phyloP scores from a whole-genome alignment of 2,113 vertebrate genomes.

The Calyptommatus sinebrachiatus region DNA sequence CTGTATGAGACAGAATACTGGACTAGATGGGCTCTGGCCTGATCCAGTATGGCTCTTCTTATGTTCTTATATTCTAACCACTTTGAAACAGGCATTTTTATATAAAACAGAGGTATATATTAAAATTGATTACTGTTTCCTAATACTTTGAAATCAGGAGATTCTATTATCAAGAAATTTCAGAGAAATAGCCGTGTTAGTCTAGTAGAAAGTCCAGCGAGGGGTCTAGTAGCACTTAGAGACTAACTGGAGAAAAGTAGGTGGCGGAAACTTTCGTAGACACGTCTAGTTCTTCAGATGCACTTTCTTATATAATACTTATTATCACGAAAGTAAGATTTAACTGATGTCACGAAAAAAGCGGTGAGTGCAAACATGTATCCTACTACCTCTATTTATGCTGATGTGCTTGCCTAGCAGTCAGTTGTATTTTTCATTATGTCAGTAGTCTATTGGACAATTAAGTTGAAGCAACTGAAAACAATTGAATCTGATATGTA shows the following conservation, averaged over 20 bases:
- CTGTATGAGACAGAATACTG: too few relatives aligned
- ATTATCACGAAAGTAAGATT: slow-evolving; percentile 3
- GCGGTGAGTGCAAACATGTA: slow-evolving; percentile 6
- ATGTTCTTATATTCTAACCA: too few relatives aligned
- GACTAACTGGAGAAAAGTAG: too few relatives aligned
- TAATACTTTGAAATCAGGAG: not conserved
- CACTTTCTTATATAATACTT: too few relatives aligned
- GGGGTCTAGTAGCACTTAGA: too few relatives aligned
- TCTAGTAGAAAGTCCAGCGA: too few relatives aligned
- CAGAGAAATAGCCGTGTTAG: too few relatives aligned
- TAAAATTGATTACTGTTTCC: slow-evolving; percentile 13
- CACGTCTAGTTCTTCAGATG: too few relatives aligned
- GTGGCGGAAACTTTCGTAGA: too few relatives aligned
- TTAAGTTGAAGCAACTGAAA: not conserved
- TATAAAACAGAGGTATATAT: slow-evolving; percentile 28
- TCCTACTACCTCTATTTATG: not conserved
- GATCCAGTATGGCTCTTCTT: too few relatives aligned
- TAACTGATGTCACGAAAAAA: slow-evolving; percentile 24
- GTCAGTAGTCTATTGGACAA: not conserved
- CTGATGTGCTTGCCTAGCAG: not conserved
- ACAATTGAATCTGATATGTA: not conserved
- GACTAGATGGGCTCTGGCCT: too few relatives aligned
- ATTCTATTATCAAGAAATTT: not conserved
- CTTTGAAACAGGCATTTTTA: not conserved
- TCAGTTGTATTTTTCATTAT: not conserved